These are phyloP conservation scores for Aricia agestis DNA, from an alignment of 1,140 invertebrate species.

Conservation along the genomic window DNA sequence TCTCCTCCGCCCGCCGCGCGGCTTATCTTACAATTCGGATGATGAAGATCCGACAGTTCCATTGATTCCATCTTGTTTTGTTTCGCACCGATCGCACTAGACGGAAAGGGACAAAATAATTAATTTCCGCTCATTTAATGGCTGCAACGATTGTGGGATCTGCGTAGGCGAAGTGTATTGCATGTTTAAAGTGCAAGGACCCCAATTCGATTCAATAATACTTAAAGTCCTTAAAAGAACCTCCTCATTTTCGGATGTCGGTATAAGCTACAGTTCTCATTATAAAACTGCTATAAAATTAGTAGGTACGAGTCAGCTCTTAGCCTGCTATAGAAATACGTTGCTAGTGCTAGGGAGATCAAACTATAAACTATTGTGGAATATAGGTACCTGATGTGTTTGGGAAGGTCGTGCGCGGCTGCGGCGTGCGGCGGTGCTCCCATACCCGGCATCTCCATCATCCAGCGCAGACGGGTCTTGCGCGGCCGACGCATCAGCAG, in stretches of 20 bases:
- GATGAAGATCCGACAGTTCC: conserved; percentile 95
- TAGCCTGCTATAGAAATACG: too few species aligned
- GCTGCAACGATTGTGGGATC: neutral
- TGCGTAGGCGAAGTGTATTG: neutral
- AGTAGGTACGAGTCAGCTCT: too few species aligned
- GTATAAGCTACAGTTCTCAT: too few species aligned
- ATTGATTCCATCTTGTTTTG: conserved; percentile 93
- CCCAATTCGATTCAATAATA: too few species aligned
- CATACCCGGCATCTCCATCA: conserved; percentile 96
- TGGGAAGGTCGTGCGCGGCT: conserved; percentile 86
- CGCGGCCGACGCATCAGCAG: conserved; percentile 94
- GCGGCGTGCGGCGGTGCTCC: conserved; percentile 87
- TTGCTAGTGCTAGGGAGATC: too few species aligned
- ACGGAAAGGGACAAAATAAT: conserved; percentile 3
- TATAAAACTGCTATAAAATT: too few species aligned
- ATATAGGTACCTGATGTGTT: conserved; percentile 80
- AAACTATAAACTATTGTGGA: too few species aligned
- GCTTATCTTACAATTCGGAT: conserved; percentile 97
- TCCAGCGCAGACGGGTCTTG: conserved; percentile 94
- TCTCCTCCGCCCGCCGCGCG: conserved; percentile 87
- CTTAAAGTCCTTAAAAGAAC: too few species aligned
- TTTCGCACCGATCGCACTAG: conserved; percentile 77
- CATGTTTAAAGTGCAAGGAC: too few species aligned
- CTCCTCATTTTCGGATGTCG: too few species aligned
- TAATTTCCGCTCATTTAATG: neutral